Evolutionary conservation across 2,113 vertebrate species (phyloP), one percentile per base, ranked within the genome.

Genomic region (Tylochromis polylepis): DNA sequence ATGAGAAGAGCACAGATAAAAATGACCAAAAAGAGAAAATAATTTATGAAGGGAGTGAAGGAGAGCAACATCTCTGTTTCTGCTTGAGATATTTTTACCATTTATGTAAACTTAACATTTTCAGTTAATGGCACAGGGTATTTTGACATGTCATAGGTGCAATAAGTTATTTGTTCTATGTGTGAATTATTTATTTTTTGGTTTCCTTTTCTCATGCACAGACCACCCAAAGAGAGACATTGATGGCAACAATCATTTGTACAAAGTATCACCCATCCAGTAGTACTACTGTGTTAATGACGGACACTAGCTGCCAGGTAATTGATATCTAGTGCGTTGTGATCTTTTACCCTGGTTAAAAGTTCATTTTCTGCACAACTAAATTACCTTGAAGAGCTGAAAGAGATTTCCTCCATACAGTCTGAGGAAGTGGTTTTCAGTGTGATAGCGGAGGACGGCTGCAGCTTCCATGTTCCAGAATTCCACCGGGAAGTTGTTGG

Each of bases 361-460:
- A 67, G 20, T 22, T 38, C 2, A 2, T 10, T n/a, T 62, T 62
- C 0, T 62, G 16, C 0, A 0, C 38, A 49, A 0, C 53, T 67
- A 29, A 49, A 36, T 87, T 53, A 90, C 89, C 83, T 24, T 75
- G 22, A 90, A 90, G 16, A 88, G 72, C 11, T 84, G 18, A 38
- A 81, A 65, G 36, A 87, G 85, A 29, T 87, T 86, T 16, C 85
- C 85, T 43, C 86, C 79, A 15, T 83, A 87, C 59, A 87, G 79
- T 7, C n/a, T 1, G 18, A 87, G 36, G 8, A 90, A 85, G 43
- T 1, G 31, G 79, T 80, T 90, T 9, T 11, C 8, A 49, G 79
- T 90, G 46, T 90, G 85, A 72, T 90, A 90, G 70, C 83, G 72
- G 12, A 90, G 85, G 60, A 87, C 49, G 11, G 83, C 12, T 60